A percentile compares a stretch with the other conserved stretches of the same genome.
Evolutionary conservation across 2,888 invertebrate species (phyloP).

Genomic region (Drosophila mayaguana): DNA sequence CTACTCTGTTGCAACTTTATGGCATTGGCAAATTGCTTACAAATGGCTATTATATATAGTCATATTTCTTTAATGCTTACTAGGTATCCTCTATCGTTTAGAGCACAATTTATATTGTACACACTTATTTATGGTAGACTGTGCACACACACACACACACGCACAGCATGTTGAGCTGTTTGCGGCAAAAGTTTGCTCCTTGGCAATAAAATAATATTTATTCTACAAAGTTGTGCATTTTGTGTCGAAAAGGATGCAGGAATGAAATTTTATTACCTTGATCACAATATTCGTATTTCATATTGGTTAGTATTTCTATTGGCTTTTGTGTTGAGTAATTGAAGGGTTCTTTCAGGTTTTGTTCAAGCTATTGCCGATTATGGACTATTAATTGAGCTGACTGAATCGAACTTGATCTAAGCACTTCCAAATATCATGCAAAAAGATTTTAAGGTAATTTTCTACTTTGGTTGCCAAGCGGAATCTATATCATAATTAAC

Average conservation of each 20-base stretch:
- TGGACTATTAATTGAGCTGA: neutral
- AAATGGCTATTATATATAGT: slow-evolving; percentile 14
- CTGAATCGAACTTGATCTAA: neutral
- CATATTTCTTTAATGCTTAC: slow-evolving; percentile 6
- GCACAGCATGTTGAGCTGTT: slow-evolving; percentile 13
- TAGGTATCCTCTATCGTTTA: slow-evolving; percentile 27
- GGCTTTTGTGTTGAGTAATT: neutral
- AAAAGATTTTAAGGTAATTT: no score
- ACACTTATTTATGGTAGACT: slow-evolving; percentile 45
- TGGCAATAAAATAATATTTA: slow-evolving; percentile 49
- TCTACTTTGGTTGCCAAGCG: no score
- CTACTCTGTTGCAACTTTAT: slow-evolving; percentile 15
- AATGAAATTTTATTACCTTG: neutral
- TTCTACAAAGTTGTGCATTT: neutral
- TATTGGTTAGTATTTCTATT: neutral
- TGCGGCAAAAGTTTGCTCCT: slow-evolving; percentile 18
- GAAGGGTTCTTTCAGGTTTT: neutral
- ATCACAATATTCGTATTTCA: slow-evolving; percentile 19
- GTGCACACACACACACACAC: slow-evolving; percentile 24
- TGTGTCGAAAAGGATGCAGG: neutral
- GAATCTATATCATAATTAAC: no score
- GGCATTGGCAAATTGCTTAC: slow-evolving; percentile 31
- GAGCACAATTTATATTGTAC: slow-evolving; percentile 27
- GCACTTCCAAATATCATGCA: no score
- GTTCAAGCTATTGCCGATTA: neutral